Evolutionary conservation across 2,888 invertebrate genomes (phyloP).

Genomic region (Drosophila phalerata): DNA sequence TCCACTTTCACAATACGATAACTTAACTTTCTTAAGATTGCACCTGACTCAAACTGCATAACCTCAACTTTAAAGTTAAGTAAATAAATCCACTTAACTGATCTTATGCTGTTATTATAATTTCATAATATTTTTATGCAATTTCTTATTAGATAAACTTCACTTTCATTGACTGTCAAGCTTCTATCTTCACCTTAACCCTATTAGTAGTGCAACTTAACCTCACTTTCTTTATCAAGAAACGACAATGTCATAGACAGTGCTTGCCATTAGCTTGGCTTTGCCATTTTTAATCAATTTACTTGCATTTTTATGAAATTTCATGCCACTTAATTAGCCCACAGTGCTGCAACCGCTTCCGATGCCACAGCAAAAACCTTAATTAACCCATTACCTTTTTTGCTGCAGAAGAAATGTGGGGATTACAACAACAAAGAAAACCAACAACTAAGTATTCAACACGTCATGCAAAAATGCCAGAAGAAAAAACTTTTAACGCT

Average conservation of each 20-base stretch:
- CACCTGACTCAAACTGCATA: background rate
- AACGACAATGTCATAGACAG: constrained; percentile 16
- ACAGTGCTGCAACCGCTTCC: constrained; percentile 26
- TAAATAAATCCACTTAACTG: too few relatives aligned
- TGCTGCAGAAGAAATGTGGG: constrained; percentile 30
- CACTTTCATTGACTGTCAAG: constrained; percentile 23
- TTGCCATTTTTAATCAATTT: constrained; percentile 52
- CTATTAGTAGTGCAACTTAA: constrained; percentile 37
- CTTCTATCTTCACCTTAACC: constrained; percentile 37
- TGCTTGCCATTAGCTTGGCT: constrained; percentile 20
- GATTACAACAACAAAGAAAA: constrained; percentile 28
- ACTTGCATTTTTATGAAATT: constrained; percentile 50
- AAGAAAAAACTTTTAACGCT: constrained; percentile 47
- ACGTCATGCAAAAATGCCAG: constrained; percentile 63
- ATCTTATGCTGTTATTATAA: too few relatives aligned
- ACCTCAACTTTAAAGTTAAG: background rate
- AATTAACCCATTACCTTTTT: constrained; percentile 73
- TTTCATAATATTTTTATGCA: background rate
- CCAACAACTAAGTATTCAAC: constrained; percentile 47
- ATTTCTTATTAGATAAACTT: constrained; percentile 10
- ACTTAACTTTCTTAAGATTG: background rate
- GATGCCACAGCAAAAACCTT: constrained; percentile 40
- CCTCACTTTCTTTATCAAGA: constrained; percentile 26
- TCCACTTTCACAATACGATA: background rate
- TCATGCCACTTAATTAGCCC: constrained; percentile 70